These are phyloP conservation scores for Hypsopygia costalis DNA, from an alignment of 2,888 invertebrate genomes.

Conservation along the genomic window DNA sequence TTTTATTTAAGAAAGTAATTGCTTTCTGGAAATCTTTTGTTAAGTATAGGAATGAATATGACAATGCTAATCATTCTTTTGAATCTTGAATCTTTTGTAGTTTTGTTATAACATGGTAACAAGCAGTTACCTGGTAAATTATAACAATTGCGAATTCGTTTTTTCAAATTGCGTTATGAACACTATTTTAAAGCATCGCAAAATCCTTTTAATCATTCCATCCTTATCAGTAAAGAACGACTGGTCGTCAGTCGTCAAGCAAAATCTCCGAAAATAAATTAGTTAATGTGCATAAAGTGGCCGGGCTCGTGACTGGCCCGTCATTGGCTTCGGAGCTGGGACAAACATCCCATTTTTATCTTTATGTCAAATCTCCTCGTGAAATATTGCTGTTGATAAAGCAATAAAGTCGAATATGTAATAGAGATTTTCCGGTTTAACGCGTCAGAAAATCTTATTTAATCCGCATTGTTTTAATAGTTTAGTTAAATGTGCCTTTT, in stretches of 20 bases:
- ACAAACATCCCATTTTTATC: slow-evolving; percentile 51
- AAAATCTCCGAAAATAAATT: slow-evolving; percentile 64
- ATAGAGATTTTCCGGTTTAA: slow-evolving; percentile 58
- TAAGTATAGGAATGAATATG: background rate
- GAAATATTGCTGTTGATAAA: slow-evolving; percentile 64
- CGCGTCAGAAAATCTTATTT: too few relatives aligned
- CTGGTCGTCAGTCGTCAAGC: slow-evolving; percentile 52
- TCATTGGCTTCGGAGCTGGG: slow-evolving; percentile 48
- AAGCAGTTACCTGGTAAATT: slow-evolving; percentile 19
- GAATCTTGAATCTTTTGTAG: slow-evolving; percentile 20
- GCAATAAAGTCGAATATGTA: slow-evolving; percentile 36
- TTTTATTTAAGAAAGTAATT: slow-evolving; percentile 46
- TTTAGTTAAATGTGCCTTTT: too few relatives aligned
- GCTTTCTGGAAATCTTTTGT: slow-evolving; percentile 40
- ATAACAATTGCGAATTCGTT: background rate
- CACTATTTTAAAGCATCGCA: slow-evolving; percentile 15
- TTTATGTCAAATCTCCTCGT: slow-evolving; percentile 50
- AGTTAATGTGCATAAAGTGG: slow-evolving; percentile 67
- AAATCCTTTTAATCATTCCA: slow-evolving; percentile 44
- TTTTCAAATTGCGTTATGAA: background rate
- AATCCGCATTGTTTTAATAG: too few relatives aligned
- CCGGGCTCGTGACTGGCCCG: slow-evolving; percentile 65
- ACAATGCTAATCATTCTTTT: slow-evolving; percentile 6
- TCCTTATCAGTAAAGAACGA: slow-evolving; percentile 40
- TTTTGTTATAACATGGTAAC: slow-evolving; percentile 16